Conservation (phyloP, 2,888 invertebrate genomes). For the Sericinus montela region DNA sequence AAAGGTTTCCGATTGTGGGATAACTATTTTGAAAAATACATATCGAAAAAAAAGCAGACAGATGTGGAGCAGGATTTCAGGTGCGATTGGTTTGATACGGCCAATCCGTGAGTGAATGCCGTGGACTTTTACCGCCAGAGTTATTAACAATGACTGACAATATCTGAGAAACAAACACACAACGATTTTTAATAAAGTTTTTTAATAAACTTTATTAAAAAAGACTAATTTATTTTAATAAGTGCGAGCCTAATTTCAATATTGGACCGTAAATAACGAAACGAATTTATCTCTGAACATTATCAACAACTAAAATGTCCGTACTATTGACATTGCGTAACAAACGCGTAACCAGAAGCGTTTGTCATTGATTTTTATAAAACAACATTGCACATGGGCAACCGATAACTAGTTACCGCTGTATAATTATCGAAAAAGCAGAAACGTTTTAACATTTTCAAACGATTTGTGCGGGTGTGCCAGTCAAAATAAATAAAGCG, state of each 20-base stretch:
- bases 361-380: conserved; percentile 19
- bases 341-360: conserved; percentile 14
- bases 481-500: conserved; percentile 39
- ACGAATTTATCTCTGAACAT: conserved; percentile 2
- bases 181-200: too few species aligned
- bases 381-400: conserved; percentile 1
- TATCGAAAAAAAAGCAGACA: too few species aligned
- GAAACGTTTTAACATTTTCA: conserved; percentile 14
- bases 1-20: too few species aligned
- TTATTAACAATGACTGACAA: too few species aligned
- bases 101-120: too few species aligned
- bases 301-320: conserved; percentile 15
- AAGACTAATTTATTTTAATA: too few species aligned
- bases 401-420: conserved; percentile 13
- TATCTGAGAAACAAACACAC: too few species aligned
- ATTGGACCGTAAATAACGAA: conserved; percentile 1
- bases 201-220: too few species aligned
- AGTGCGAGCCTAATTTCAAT: background rate
- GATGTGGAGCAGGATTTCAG: too few species aligned
- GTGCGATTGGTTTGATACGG: too few species aligned
- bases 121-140: too few species aligned
- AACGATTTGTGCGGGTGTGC: conserved; percentile 12
- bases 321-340: conserved; percentile 13
- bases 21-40: too few species aligned
- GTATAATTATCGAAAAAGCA: conserved; percentile 19